Evolutionary conservation across 2,797 vertebrate genomes (phyloP).

Genomic region (Decapterus maruadsi): DNA sequence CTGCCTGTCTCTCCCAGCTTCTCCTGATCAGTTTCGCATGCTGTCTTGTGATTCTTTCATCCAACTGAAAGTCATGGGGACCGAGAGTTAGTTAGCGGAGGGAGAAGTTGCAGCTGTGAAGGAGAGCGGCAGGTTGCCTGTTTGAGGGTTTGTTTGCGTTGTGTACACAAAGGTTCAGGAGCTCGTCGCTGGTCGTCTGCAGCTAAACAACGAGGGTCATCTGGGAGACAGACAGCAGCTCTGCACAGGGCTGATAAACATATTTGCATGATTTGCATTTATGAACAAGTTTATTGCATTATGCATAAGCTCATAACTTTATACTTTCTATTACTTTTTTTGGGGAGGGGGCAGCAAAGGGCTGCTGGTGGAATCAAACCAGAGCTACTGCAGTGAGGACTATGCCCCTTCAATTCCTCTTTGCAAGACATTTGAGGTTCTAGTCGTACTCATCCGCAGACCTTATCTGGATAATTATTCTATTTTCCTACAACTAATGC

Average conservation of each 20-base stretch:
- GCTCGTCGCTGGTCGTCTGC: conserved; percentile 15
- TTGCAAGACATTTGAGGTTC: no score
- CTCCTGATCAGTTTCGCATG: conserved; percentile 46
- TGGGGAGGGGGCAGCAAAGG: no score
- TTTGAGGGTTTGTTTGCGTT: conserved; percentile 12
- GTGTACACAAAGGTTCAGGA: conserved; percentile 19
- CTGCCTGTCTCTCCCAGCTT: not conserved
- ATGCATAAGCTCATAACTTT: not conserved
- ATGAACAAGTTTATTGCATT: not conserved
- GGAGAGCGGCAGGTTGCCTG: not conserved
- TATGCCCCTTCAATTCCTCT: no score
- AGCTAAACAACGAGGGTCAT: conserved; percentile 37
- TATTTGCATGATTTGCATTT: conserved; percentile 14
- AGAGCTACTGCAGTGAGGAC: no score
- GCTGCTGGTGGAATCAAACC: no score
- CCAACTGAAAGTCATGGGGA: conserved; percentile 42
- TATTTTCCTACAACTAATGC: no score
- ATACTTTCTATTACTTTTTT: no score
- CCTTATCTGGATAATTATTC: no score
- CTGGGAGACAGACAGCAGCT: conserved; percentile 25
- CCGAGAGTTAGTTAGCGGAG: not conserved
- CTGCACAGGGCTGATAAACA: not conserved
- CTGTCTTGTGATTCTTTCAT: conserved; percentile 46
- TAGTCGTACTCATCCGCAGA: not conserved
- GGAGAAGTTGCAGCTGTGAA: conserved; percentile 1